Percentiles rank a stretch among this genome's conserved stretches.
Conservation (phyloP, 2,797 vertebrate genomes). For the Spondyliosoma cantharus region DNA sequence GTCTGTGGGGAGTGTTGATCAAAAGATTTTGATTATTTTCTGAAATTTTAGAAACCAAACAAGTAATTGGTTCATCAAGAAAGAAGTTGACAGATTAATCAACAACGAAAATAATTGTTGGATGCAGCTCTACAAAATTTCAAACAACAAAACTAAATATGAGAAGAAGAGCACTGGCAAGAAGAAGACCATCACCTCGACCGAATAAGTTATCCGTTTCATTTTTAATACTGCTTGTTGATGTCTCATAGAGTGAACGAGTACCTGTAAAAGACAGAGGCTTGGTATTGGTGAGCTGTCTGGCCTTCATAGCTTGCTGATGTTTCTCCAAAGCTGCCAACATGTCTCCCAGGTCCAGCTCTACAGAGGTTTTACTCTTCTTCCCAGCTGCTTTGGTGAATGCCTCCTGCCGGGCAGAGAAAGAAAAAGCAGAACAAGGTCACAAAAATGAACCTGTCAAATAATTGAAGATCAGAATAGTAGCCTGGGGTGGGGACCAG, state of each 20-base stretch:
- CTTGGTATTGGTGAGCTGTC: constrained; percentile 95
- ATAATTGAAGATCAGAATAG: background rate
- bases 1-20: too few species aligned
- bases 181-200: background rate
- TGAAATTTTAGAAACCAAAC: too few species aligned
- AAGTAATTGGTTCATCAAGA: too few species aligned
- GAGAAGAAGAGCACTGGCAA: background rate
- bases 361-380: constrained; percentile 96
- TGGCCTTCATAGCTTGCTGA: constrained; percentile 96
- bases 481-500: background rate
- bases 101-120: too few species aligned
- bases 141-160: background rate
- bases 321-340: constrained; percentile 96
- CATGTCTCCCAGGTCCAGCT: constrained; percentile 98
- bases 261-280: constrained; percentile 92
- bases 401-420: constrained; percentile 86
- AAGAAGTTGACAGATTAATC: too few species aligned
- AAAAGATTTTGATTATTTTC: too few species aligned
- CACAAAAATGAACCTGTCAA: background rate
- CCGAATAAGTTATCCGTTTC: background rate
- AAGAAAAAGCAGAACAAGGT: constrained; percentile 18
- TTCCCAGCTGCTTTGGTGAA: constrained; percentile 97
- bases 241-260: background rate
- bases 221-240: background rate
- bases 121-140: too few species aligned